phyloP scores from a whole-genome alignment of 2,113 vertebrate genomes.

The Syngnathus floridae region DNA sequence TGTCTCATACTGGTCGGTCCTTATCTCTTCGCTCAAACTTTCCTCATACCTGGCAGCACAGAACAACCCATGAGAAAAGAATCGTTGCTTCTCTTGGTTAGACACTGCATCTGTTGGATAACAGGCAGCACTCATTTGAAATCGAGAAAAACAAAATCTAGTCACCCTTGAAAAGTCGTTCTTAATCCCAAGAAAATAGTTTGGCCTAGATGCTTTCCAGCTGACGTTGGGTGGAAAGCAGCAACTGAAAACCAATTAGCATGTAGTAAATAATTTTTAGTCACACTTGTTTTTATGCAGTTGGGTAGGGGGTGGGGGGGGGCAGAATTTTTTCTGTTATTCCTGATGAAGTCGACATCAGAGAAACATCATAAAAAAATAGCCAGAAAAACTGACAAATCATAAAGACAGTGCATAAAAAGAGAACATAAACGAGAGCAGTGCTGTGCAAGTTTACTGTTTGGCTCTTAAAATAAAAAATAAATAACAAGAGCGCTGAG shows the following conservation, averaged over 20 bases:
- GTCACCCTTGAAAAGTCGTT: too few relatives aligned
- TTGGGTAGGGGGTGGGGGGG: too few relatives aligned
- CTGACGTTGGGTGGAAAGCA: too few relatives aligned
- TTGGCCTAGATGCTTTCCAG: too few relatives aligned
- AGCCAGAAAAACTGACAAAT: slow-evolving; percentile 4
- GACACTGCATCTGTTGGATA: not conserved
- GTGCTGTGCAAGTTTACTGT: not conserved
- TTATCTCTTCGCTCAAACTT: slow-evolving; percentile 14
- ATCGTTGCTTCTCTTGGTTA: slow-evolving; percentile 5
- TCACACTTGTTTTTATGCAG: slow-evolving; percentile 2
- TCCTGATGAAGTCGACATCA: not conserved
- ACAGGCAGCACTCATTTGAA: not conserved
- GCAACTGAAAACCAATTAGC: not conserved
- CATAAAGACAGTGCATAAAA: slow-evolving; percentile 6
- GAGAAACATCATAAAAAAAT: not conserved
- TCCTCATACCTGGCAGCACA: slow-evolving; percentile 22
- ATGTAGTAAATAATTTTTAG: slow-evolving; percentile 2
- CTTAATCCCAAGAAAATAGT: too few relatives aligned
- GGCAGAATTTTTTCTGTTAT: not conserved
- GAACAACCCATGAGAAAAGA: slow-evolving; percentile 40
- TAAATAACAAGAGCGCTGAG: not conserved
- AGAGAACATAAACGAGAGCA: not conserved
- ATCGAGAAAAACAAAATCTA: too few relatives aligned
- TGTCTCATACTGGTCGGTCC: slow-evolving; percentile 16
- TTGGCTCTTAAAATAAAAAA: not conserved